Conservation (phyloP, 2,113 vertebrate species). For the Eudorcas thomsonii region DNA sequence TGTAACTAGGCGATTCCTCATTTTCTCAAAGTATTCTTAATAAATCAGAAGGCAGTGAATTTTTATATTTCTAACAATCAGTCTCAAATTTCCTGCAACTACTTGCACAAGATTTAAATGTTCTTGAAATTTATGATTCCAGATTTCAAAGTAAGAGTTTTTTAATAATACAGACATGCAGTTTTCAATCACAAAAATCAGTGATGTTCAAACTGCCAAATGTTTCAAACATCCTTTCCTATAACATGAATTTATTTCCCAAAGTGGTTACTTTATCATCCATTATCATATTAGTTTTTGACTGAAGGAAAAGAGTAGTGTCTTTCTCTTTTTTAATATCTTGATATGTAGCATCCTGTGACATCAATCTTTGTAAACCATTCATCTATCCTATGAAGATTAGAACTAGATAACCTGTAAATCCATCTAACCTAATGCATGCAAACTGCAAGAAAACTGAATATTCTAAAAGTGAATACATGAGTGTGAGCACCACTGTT, state of each 20-base stretch:
- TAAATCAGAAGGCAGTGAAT: neutral
- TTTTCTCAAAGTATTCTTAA: neutral
- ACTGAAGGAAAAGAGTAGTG: neutral
- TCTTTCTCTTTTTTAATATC: neutral
- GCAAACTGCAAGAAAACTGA: neutral
- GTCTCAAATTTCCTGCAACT: neutral
- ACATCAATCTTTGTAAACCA: neutral
- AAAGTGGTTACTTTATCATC: neutral
- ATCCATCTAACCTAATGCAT: neutral
- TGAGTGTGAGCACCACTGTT: neutral
- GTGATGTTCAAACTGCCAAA: conserved; percentile 7
- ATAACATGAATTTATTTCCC: neutral
- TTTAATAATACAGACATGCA: neutral
- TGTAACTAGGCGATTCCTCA: neutral
- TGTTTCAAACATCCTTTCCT: neutral
- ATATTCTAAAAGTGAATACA: neutral
- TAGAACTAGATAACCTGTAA: neutral
- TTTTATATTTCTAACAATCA: conserved; percentile 3
- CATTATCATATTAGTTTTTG: neutral
- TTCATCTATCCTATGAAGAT: neutral
- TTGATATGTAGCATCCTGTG: neutral
- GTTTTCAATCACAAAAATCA: neutral
- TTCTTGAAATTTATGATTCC: neutral
- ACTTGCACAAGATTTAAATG: conserved; percentile 10
- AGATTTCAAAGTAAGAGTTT: conserved; percentile 1